phyloP scores from a whole-genome alignment of 1,140 invertebrate genomes.

The Ectropis grisescens region DNA sequence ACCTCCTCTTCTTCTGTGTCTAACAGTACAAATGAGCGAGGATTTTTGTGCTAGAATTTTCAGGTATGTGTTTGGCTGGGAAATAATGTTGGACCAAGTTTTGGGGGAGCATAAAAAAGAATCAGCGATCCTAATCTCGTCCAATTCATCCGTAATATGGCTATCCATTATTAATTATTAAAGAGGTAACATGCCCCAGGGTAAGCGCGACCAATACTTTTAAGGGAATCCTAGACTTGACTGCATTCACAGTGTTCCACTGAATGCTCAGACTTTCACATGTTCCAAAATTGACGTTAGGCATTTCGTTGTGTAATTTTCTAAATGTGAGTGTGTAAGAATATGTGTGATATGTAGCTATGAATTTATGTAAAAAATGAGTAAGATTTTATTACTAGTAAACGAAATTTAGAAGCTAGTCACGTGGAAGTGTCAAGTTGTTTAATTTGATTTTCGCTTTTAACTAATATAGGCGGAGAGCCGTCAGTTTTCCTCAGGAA shows the following conservation, averaged over 20 bases:
- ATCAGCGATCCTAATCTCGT: background rate
- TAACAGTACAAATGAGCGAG: too few species aligned
- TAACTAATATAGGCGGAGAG: background rate
- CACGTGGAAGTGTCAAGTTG: background rate
- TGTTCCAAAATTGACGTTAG: too few species aligned
- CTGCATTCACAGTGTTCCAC: too few species aligned
- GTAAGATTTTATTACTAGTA: background rate
- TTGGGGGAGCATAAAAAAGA: background rate
- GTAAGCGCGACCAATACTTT: too few species aligned
- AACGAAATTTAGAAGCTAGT: background rate
- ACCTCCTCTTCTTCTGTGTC: too few species aligned
- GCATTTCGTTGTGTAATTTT: too few species aligned
- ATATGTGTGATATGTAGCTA: background rate
- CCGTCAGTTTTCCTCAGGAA: background rate
- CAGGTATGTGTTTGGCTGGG: background rate
- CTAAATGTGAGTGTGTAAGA: background rate
- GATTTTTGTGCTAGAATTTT: slow-evolving; percentile 8
- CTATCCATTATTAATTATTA: background rate
- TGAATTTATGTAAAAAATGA: background rate
- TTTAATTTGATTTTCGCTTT: background rate
- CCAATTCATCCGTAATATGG: background rate
- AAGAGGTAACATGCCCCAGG: too few species aligned
- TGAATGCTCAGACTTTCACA: background rate
- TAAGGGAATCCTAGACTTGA: background rate
- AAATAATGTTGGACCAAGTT: background rate